phyloP scores from a whole-genome alignment of 2,888 invertebrate species.

The Willowsia nigromaculata region DNA sequence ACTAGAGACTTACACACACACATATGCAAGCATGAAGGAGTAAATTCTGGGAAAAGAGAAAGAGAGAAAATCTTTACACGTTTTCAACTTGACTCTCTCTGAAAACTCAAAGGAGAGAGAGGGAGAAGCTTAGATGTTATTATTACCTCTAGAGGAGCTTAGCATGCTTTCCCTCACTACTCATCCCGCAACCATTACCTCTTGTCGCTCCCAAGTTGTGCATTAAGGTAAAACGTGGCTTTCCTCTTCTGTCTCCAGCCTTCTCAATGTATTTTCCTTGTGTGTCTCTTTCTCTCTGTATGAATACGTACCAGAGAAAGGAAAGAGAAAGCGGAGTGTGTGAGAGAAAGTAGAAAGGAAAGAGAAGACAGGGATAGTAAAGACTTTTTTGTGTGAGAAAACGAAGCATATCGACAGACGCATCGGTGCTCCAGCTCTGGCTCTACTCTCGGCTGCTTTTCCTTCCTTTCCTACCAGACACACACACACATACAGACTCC shows the following conservation, averaged over 20 bases:
- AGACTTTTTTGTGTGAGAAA: constrained; percentile 56
- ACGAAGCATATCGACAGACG: constrained; percentile 75
- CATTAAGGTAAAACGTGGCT: constrained; percentile 70
- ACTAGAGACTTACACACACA: neutral
- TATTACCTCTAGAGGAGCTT: constrained; percentile 58
- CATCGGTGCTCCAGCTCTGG: constrained; percentile 69
- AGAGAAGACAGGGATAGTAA: constrained; percentile 38
- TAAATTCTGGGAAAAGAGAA: neutral
- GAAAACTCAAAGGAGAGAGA: constrained; percentile 15
- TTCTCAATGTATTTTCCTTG: constrained; percentile 7
- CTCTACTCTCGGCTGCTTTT: constrained; percentile 45
- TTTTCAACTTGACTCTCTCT: constrained; percentile 28
- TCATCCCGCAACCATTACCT: constrained; percentile 70
- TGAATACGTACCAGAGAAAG: neutral
- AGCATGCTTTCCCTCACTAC: constrained; percentile 62
- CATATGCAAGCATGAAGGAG: neutral
- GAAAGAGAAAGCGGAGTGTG: neutral
- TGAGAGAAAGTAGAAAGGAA: constrained; percentile 46
- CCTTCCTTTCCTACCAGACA: neutral
- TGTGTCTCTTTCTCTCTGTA: neutral
- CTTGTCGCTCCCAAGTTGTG: constrained; percentile 71
- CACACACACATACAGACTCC: neutral
- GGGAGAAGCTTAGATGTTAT: constrained; percentile 43
- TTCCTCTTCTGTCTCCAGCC: constrained; percentile 30
- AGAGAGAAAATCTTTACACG: constrained; percentile 33